Base-by-base conservation (phyloP, 2,113 vertebrate genomes). In the Aldabrachelys gigantea region DNA sequence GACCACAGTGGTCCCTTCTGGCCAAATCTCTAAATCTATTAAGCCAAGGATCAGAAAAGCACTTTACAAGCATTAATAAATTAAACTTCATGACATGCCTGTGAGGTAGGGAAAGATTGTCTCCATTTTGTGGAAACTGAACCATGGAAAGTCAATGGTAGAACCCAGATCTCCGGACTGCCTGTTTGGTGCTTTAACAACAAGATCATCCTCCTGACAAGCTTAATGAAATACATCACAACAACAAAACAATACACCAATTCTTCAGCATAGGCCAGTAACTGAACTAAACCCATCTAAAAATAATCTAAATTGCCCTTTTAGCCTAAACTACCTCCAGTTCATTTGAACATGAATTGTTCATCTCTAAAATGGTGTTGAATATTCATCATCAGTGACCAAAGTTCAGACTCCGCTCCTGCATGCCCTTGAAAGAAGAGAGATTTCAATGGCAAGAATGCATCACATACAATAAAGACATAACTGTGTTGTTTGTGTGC, bases 271-370 rank as follows among this genome's bases (percentile, higher is more conserved):
- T 41, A 92, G 72, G 35, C 31, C 75, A 56, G 1, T 5, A 25
- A 19, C n/a, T 1, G 1, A 10, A 38, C 11, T 29, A 35, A 80
- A 6, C 11, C 11, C 59, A 5, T 2, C 1, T 72, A 56, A 49
- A 75, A 27, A 3, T 4, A 57, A 53, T 12, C 25, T 52, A 54
- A 59, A 75, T 79, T 22, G 80, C 47, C 52, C 49, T 5, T 6
- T 31, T 62, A 75, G 52, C 22, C 16, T 35, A 21, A 78, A 2
- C 24, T 38, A 1, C 24, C 6, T 0, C 38, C 72, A 31, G 35
- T 69, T 82, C 49, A 11, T 5, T 10, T 49, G 27, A 5, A 2
- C 0, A 4, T 2, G 25, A 2, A 1, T 31, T 59, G 69, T 52
- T 5, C 17, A 75, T 72, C n/a, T 87, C 31, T 78, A 78, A 84